Conservation (phyloP, 2,888 invertebrate species). For the Dryocosmus kuriphilus region DNA sequence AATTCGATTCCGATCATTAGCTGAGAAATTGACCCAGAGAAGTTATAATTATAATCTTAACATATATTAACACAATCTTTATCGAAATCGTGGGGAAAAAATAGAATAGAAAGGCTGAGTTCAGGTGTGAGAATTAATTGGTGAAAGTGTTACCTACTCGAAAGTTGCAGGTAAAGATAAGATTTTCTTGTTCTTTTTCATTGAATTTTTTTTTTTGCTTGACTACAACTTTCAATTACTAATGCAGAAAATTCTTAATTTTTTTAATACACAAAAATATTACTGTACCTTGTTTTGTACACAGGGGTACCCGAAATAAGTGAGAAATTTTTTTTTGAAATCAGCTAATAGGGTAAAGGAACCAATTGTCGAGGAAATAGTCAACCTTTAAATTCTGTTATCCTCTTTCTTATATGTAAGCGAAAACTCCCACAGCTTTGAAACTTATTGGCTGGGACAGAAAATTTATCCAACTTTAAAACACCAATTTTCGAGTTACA, state of each 20-base stretch:
- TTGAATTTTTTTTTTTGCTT: not conserved
- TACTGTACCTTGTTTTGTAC: too few relatives aligned
- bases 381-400: too few relatives aligned
- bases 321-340: too few relatives aligned
- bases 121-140: slow-evolving; percentile 18
- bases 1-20: not conserved
- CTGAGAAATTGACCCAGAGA: not conserved
- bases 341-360: too few relatives aligned
- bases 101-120: not conserved
- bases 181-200: not conserved
- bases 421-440: too few relatives aligned
- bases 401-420: too few relatives aligned
- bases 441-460: too few relatives aligned
- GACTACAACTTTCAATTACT: not conserved
- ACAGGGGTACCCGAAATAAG: too few relatives aligned
- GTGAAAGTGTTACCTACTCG: slow-evolving; percentile 12
- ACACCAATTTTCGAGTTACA: too few relatives aligned
- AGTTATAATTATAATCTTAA: slow-evolving; percentile 3
- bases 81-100: not conserved
- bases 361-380: too few relatives aligned
- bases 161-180: slow-evolving; percentile 4
- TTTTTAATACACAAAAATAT: too few relatives aligned
- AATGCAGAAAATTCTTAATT: not conserved
- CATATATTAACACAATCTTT: not conserved
- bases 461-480: too few relatives aligned